A percentile compares a stretch with the other conserved stretches of the same genome.
Evolutionary conservation across 2,797 vertebrate genomes (phyloP).

Genomic region (Manis crassicaudata): DNA sequence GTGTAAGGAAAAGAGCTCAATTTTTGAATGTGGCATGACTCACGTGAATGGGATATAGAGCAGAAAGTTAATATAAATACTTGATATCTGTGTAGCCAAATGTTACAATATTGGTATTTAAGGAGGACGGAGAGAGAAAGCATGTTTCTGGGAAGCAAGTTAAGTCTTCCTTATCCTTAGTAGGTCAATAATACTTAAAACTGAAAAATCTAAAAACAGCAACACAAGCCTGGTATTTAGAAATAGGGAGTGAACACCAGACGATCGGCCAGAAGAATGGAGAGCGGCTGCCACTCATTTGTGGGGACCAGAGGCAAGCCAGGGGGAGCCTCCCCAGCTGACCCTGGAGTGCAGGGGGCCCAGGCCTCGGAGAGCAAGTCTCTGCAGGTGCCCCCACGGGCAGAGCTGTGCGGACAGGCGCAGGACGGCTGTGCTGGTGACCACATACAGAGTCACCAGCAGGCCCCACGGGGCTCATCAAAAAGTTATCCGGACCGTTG

Average conservation of each 20-base stretch:
- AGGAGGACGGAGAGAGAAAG: not conserved
- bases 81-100: not conserved
- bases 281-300: too few species aligned
- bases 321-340: not conserved
- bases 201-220: not conserved
- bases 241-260: not conserved
- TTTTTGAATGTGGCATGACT: fast-evolving
- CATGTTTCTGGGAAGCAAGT: not conserved
- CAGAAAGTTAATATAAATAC: not conserved
- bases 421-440: fast-evolving
- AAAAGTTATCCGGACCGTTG: not conserved
- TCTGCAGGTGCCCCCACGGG: fast-evolving
- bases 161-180: not conserved
- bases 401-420: not conserved
- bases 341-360: too few species aligned
- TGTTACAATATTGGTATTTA: not conserved
- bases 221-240: not conserved
- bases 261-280: not conserved
- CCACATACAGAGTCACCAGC: not conserved
- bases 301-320: too few species aligned
- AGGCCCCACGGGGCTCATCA: not conserved
- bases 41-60: fast-evolving
- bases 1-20: not conserved
- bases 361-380: not conserved
- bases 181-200: not conserved